Percentiles rank a stretch among this genome's conserved stretches.
phyloP scores from a whole-genome alignment of 2,888 invertebrate genomes.

The Charanyca ferruginea region DNA sequence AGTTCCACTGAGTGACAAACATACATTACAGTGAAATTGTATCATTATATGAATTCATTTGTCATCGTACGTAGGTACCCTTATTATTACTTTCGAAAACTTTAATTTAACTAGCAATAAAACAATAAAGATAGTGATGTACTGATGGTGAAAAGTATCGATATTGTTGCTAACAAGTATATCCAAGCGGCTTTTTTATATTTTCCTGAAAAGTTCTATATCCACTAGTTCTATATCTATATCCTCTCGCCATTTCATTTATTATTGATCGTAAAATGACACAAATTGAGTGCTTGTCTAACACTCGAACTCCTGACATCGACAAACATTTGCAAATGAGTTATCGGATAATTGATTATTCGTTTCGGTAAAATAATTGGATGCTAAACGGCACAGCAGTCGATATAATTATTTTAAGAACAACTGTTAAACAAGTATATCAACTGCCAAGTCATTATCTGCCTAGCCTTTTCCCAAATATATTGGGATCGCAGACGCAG shows the following conservation, averaged over 20 bases:
- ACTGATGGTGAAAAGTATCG: conserved; percentile 12
- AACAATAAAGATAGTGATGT: conserved; percentile 26
- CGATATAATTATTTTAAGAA: too few species aligned
- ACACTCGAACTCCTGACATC: conserved; percentile 1
- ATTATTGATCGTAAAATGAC: not conserved
- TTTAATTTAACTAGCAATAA: conserved; percentile 29
- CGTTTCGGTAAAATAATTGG: too few species aligned
- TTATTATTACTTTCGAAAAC: conserved; percentile 52
- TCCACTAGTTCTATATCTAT: too few species aligned
- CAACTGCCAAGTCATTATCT: too few species aligned
- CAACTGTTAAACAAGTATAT: too few species aligned
- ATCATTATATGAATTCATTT: conserved; percentile 38
- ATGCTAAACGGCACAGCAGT: too few species aligned
- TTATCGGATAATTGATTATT: too few species aligned
- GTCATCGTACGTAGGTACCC: conserved; percentile 26
- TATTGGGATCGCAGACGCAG: too few species aligned
- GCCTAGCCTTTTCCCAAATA: too few species aligned
- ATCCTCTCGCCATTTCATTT: not conserved
- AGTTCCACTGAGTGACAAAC: not conserved
- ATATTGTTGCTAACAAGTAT: conserved; percentile 1
- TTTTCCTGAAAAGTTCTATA: too few species aligned
- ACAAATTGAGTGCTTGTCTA: conserved; percentile 1
- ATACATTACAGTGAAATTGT: conserved; percentile 39
- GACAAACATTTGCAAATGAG: conserved; percentile 5
- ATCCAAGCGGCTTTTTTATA: not conserved